phyloP scores from a whole-genome alignment of 2,113 vertebrate genomes.

The Phocoena sinus region DNA sequence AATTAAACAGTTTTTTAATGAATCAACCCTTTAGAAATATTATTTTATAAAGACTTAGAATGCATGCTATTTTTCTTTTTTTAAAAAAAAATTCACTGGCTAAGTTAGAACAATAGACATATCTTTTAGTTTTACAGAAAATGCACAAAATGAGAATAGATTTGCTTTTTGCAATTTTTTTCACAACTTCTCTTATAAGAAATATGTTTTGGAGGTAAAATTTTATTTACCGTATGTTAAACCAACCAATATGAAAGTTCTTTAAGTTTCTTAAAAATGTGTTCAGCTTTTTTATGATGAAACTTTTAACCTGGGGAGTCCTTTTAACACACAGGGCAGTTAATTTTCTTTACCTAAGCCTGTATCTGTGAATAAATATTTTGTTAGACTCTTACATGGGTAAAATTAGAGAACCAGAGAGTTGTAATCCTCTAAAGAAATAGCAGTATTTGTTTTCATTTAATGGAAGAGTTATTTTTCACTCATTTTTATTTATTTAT shows the following conservation, averaged over 20 bases:
- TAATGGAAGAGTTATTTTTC: not conserved
- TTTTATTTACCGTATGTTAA: not conserved
- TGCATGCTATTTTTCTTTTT: not conserved
- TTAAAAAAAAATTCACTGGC: not conserved
- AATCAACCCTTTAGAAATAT: not conserved
- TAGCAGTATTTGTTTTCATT: not conserved
- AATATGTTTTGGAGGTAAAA: not conserved
- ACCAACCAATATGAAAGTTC: not conserved
- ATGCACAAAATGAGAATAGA: not conserved
- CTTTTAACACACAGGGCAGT: not conserved
- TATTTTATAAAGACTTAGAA: not conserved
- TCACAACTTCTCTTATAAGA: not conserved
- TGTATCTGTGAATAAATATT: not conserved
- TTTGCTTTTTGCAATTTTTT: not conserved
- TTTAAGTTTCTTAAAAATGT: not conserved
- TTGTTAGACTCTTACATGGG: not conserved
- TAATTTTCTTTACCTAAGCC: not conserved
- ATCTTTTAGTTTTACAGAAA: not conserved
- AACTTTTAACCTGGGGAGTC: not conserved
- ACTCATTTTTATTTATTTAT: not conserved
- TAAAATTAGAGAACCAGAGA: not conserved
- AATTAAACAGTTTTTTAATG: not conserved
- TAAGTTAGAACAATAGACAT: not conserved
- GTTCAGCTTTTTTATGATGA: conserved; percentile 5
- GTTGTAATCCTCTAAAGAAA: not conserved